Percentiles rank a stretch among this genome's conserved stretches.
phyloP scores from a whole-genome alignment of 2,797 vertebrate species.

The Molossus alvarezi region DNA sequence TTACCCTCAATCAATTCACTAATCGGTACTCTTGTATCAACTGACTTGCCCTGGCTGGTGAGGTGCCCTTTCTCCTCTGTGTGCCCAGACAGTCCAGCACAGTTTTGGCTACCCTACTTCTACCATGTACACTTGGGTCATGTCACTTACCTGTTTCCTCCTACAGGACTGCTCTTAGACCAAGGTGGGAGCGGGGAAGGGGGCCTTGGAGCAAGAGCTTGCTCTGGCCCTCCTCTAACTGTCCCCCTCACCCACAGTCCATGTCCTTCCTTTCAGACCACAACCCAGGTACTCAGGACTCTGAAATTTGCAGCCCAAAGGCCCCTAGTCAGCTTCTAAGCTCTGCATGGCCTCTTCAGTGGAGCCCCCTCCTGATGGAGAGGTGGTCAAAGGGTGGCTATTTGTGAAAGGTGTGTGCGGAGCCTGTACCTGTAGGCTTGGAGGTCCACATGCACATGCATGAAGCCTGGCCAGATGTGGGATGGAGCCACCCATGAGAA shows the following conservation, averaged over 20 bases:
- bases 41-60: not conserved
- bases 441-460: not conserved
- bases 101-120: not conserved
- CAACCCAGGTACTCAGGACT: not conserved
- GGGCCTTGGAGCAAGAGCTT: not conserved
- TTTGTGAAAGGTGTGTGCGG: not conserved
- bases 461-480: not conserved
- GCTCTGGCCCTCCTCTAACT: not conserved
- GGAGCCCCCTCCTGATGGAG: not conserved
- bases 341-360: not conserved
- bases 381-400: not conserved
- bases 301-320: not conserved
- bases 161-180: not conserved
- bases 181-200: no score
- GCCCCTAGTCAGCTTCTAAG: not conserved
- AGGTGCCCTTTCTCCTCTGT: not conserved
- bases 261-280: not conserved
- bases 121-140: not conserved
- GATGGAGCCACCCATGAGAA: not conserved
- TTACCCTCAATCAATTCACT: not conserved
- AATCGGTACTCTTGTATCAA: not conserved
- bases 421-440: not conserved
- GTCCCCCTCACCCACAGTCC: not conserved
- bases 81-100: not conserved
- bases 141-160: constrained; percentile 1